Conservation (phyloP, 2,797 vertebrate genomes). For the Falco berigora region DNA sequence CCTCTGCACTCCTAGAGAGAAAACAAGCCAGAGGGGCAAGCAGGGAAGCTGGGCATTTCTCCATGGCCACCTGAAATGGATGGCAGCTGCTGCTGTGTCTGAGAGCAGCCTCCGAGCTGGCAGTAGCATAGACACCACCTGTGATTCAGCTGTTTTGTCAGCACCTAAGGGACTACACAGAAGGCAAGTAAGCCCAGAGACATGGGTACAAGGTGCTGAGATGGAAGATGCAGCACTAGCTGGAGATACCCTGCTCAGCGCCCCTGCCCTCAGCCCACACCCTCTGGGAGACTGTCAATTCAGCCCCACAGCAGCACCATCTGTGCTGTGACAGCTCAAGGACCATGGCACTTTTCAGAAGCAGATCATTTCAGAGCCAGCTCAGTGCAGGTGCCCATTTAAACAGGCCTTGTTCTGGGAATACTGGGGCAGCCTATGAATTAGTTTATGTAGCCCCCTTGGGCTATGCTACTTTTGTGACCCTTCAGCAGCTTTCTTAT, state of each 20-base stretch:
- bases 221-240: not conserved
- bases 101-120: not conserved
- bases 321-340: not conserved
- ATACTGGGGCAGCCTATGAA: not conserved
- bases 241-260: not conserved
- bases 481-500: not conserved
- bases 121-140: not conserved
- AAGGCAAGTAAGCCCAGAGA: rapidly evolving
- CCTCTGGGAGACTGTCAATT: not conserved
- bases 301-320: not conserved
- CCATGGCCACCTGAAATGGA: rapidly evolving
- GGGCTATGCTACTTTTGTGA: not conserved
- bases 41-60: rapidly evolving
- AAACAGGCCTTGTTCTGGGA: not conserved
- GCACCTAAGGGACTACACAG: rapidly evolving
- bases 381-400: not conserved
- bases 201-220: rapidly evolving
- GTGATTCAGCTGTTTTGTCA: slow-evolving; percentile 50
- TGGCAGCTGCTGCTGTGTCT: not conserved
- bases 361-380: rapidly evolving
- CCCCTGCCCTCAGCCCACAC: not conserved
- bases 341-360: not conserved
- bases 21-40: not conserved
- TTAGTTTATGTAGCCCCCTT: not conserved
- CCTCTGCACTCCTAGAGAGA: not conserved